Conservation (phyloP, 2,888 invertebrate species). For the Tiliacea citrago region DNA sequence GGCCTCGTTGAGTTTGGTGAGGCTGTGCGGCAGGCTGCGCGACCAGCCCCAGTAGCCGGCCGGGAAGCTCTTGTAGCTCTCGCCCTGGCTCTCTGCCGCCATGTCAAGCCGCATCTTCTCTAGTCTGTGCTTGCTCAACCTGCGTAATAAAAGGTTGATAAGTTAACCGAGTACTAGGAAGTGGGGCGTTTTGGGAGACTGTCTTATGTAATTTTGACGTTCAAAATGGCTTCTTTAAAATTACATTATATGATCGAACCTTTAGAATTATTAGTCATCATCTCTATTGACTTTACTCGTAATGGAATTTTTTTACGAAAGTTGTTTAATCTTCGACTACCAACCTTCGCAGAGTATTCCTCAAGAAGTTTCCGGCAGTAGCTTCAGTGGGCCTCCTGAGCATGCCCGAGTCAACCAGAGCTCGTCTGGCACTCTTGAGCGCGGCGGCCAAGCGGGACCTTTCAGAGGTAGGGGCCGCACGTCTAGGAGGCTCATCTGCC, state of each 20-base stretch:
- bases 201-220: too few species aligned
- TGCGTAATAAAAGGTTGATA: slow-evolving; percentile 47
- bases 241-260: too few species aligned
- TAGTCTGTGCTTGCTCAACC: slow-evolving; percentile 95
- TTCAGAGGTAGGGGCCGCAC: slow-evolving; percentile 96
- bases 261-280: too few species aligned
- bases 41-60: slow-evolving; percentile 97
- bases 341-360: slow-evolving; percentile 96
- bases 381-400: slow-evolving; percentile 95
- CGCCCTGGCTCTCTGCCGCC: slow-evolving; percentile 93
- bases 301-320: neutral
- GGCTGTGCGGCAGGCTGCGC: slow-evolving; percentile 95
- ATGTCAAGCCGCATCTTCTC: slow-evolving; percentile 92
- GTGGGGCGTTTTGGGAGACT: too few species aligned
- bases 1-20: slow-evolving; percentile 95
- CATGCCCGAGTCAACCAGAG: slow-evolving; percentile 95
- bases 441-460: slow-evolving; percentile 96
- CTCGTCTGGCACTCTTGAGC: slow-evolving; percentile 95
- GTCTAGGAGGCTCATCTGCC: slow-evolving; percentile 91
- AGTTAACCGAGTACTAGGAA: neutral
- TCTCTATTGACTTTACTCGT: too few species aligned
- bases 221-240: too few species aligned
- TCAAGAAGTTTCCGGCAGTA: slow-evolving; percentile 95
- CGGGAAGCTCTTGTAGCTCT: slow-evolving; percentile 96
- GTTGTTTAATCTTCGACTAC: neutral